Base-by-base conservation (phyloP, 2,113 vertebrate genomes). In the Microcebus tavaratra region DNA sequence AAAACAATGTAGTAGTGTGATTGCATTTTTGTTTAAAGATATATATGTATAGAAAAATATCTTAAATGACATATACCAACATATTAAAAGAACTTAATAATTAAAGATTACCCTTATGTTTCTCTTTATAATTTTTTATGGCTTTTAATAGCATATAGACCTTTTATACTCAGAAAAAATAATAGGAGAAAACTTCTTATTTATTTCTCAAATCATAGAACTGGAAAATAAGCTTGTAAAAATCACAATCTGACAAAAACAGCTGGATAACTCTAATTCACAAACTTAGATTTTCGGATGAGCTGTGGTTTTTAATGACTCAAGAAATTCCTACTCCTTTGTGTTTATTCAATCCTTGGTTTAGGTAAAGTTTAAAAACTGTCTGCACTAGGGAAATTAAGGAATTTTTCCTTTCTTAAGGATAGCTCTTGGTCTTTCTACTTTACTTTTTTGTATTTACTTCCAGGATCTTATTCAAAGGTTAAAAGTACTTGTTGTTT, bases 181-280 rank as follows among this genome's bases (percentile, higher is more conserved):
- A 73, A 75, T 88, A 55, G 80, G 20, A 14, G 23, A 23, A 89
- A 95, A 25, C 17, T 53, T 94, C 34, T 0, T 85, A 85, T 82
- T 95, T 88, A 29, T 53, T 25, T 81, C 80, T 96, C 45, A 90
- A 34, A 83, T 59, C 67, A 76, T 76, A 86, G 21, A 86, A 45
- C 18, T 89, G 10, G 27, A 87, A 96, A 79, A 85, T 50, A 75
- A 81, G 6, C 34, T 42, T 72, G 8, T 25, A 27, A 48, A 76
- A 76, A 29, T 25, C 12, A 42, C 15, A 95, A 53, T 21, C 59
- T 78, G 73, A 78, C 18, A 70, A 79, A 96, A 59, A 0, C 21
- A 87, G 25, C 68, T 42, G 12, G 18, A 1, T 55, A 34, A 29
- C 42, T 91, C 55, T 61, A 73, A 92, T 1, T 84, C n/a, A 91